Percentiles rank a stretch among this genome's conserved stretches.
phyloP scores from a whole-genome alignment of 35 echinoderm and acorn worm genomes.

The Ophiothrix spiculata region DNA sequence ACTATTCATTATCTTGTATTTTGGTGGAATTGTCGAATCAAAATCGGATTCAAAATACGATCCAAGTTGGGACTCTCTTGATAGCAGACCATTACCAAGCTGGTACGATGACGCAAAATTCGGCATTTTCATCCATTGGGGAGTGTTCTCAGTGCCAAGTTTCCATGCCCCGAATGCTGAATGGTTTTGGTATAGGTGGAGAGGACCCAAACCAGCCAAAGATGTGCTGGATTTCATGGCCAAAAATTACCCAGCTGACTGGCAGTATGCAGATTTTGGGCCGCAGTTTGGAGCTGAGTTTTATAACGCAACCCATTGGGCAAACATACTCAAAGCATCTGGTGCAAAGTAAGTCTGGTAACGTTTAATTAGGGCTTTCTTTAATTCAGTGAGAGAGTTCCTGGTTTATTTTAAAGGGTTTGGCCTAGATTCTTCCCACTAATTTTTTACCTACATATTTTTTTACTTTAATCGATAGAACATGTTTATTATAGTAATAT shows the following conservation, averaged over 20 bases:
- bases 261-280: conserved; percentile 82
- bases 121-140: conserved; percentile 99
- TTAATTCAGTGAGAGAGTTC: too few relatives aligned
- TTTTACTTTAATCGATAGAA: too few relatives aligned
- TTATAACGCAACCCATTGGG: conserved; percentile 65
- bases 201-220: conserved; percentile 23
- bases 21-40: too few relatives aligned
- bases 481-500: too few relatives aligned
- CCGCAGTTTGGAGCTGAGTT: conserved; percentile 72
- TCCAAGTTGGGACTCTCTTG: conserved; percentile 88
- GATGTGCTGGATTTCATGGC: conserved; percentile 71
- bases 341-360: conserved; percentile 71
- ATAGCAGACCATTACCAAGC: conserved; percentile 67
- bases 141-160: conserved; percentile 87
- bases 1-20: too few relatives aligned
- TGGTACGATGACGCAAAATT: conserved; percentile 96
- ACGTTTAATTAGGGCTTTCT: not conserved
- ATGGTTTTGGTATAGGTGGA: conserved; percentile 87
- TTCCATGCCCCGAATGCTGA: too few relatives aligned
- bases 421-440: too few relatives aligned
- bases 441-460: too few relatives aligned
- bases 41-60: too few relatives aligned
- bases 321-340: conserved; percentile 64
- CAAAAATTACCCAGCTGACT: conserved; percentile 69
- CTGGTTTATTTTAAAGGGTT: too few relatives aligned